phyloP scores from a whole-genome alignment of 2,888 invertebrate species.

The Trissolcus japonicus region DNA sequence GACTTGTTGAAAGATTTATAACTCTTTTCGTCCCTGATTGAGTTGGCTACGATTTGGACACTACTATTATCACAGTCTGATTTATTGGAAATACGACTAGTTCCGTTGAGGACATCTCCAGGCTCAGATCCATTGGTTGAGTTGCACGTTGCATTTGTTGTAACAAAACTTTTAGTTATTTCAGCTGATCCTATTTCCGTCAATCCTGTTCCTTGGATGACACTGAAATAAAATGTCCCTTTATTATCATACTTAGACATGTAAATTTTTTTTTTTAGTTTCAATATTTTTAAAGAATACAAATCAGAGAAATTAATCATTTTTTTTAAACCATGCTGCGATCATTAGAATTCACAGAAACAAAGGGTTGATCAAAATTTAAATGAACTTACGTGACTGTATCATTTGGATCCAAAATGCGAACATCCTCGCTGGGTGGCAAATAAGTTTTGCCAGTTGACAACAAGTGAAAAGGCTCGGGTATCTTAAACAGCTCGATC shows the following conservation, averaged over 20 bases:
- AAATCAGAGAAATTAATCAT: too few relatives aligned
- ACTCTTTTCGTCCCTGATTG: neutral
- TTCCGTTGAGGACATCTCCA: constrained; percentile 17
- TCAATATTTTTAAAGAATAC: too few relatives aligned
- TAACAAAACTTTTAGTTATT: constrained; percentile 10
- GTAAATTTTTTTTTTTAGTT: too few relatives aligned
- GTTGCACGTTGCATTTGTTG: constrained; percentile 19
- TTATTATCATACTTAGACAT: neutral
- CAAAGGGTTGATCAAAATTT: too few relatives aligned
- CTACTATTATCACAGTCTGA: neutral
- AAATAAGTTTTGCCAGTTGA: constrained; percentile 65
- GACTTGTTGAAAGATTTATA: constrained; percentile 1
- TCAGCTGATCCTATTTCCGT: constrained; percentile 26
- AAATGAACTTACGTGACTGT: constrained; percentile 28
- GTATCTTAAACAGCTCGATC: constrained; percentile 67
- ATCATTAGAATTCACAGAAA: too few relatives aligned
- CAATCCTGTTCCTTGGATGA: constrained; percentile 61
- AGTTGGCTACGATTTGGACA: too few relatives aligned
- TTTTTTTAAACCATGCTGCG: too few relatives aligned
- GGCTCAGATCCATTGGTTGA: constrained; percentile 10
- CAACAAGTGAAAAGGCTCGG: constrained; percentile 70
- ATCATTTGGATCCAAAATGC: constrained; percentile 41
- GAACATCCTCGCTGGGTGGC: constrained; percentile 71
- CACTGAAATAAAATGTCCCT: constrained; percentile 58
- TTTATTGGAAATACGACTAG: neutral